A percentile compares a stretch with the other conserved stretches of the same genome.
These are phyloP conservation scores for Leptopterna dolabrata DNA, from an alignment of 2,888 invertebrate genomes.

Conservation along the genomic window DNA sequence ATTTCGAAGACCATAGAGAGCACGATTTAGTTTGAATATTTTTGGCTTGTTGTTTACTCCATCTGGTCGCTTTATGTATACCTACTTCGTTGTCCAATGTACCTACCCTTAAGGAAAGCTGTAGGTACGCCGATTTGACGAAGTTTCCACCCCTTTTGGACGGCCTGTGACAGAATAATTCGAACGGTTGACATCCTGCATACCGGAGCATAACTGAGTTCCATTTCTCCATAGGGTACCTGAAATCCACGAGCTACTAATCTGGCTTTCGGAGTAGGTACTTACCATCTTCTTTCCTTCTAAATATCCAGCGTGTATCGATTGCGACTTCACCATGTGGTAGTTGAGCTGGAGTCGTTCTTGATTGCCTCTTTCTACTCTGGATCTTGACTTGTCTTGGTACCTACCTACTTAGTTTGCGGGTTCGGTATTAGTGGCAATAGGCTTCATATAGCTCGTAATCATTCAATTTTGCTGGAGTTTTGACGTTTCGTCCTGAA, in stretches of 20 bases:
- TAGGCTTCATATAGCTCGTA: conserved; percentile 56
- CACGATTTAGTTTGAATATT: conserved; percentile 9
- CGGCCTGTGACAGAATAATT: neutral
- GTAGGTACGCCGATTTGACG: conserved; percentile 17
- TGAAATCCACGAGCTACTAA: conserved; percentile 58
- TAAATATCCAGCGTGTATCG: conserved; percentile 56
- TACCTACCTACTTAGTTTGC: no score
- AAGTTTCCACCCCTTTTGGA: neutral
- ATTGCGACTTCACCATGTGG: conserved; percentile 45
- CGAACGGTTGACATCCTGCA: conserved; percentile 42
- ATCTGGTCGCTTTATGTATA: conserved; percentile 53
- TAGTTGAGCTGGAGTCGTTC: conserved; percentile 26
- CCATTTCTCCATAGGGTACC: neutral
- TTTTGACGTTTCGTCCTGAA: no score
- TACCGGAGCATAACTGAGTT: conserved; percentile 1
- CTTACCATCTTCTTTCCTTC: conserved; percentile 53
- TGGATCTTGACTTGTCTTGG: conserved; percentile 18
- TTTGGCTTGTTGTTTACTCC: conserved; percentile 20
- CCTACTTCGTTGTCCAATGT: neutral
- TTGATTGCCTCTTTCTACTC: conserved; percentile 53
- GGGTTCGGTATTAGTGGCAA: conserved; percentile 44
- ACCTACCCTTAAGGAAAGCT: conserved; percentile 34
- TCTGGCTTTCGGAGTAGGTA: conserved; percentile 55
- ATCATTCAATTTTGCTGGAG: conserved; percentile 32
- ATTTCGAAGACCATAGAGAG: neutral